These are phyloP conservation scores for Agrotis segetum DNA, from an alignment of 2,888 invertebrate genomes.

Conservation along the genomic window DNA sequence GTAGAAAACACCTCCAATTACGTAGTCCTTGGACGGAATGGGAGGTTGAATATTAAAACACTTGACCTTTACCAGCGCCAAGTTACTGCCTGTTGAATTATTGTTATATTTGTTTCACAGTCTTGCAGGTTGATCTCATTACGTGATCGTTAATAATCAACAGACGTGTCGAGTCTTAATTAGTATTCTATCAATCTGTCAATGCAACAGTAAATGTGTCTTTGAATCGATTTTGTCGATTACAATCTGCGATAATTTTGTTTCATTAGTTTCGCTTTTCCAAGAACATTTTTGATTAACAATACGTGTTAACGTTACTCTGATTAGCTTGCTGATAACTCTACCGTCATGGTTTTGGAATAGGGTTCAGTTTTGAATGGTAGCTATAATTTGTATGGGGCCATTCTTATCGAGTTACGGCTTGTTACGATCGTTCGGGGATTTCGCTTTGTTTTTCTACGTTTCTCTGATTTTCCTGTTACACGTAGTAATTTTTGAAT, in stretches of 20 bases:
- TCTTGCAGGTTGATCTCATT: constrained; percentile 3
- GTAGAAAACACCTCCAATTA: constrained; percentile 1
- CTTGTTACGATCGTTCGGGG: constrained; percentile 66
- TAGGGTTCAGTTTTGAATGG: constrained; percentile 45
- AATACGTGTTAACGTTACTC: constrained; percentile 43
- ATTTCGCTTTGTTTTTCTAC: constrained; percentile 68
- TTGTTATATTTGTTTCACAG: neutral
- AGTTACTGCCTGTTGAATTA: neutral
- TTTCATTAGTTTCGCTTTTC: constrained; percentile 29
- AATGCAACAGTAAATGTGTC: constrained; percentile 9
- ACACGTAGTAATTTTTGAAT: constrained; percentile 43
- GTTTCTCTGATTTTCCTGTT: constrained; percentile 62
- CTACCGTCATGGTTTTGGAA: constrained; percentile 32
- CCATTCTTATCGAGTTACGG: constrained; percentile 71
- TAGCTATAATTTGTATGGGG: constrained; percentile 60
- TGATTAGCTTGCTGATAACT: constrained; percentile 25
- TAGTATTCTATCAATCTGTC: constrained; percentile 2
- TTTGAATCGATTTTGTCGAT: constrained; percentile 6
- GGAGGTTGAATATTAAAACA: neutral
- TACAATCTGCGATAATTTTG: constrained; percentile 8
- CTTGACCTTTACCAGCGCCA: constrained; percentile 7
- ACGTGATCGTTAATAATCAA: constrained; percentile 1
- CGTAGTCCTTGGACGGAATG: constrained; percentile 6
- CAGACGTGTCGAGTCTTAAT: constrained; percentile 1
- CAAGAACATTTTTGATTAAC: constrained; percentile 56